These are phyloP conservation scores for human (Homo sapiens) DNA, from an alignment of 2,113 vertebrate genomes.

Conservation along the genomic window GRCh38 chr4:116880501-116881000, in stretches of 20 bases:
- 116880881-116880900: not conserved
- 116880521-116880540: not conserved
- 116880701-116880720: conserved; percentile 22
- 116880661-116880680: not conserved
- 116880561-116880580: not conserved
- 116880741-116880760: not conserved
- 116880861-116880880: not conserved
- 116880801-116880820: not conserved
- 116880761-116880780: not conserved
- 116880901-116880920: not conserved
- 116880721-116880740: not conserved
- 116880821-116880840: not conserved
- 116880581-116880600: not conserved
- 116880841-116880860: not conserved
- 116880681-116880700: conserved; percentile 43
- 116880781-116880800: not conserved
- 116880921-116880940: not conserved
- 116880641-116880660: not conserved
- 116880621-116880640: not conserved
- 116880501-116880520: not conserved
- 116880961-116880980: not conserved
- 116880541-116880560: not conserved
- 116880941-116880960: not conserved
- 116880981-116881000: not conserved
- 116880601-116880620: not conserved